These are phyloP conservation scores for Machimus atricapillus DNA, from an alignment of 2,888 invertebrate species.

Conservation along the genomic window DNA sequence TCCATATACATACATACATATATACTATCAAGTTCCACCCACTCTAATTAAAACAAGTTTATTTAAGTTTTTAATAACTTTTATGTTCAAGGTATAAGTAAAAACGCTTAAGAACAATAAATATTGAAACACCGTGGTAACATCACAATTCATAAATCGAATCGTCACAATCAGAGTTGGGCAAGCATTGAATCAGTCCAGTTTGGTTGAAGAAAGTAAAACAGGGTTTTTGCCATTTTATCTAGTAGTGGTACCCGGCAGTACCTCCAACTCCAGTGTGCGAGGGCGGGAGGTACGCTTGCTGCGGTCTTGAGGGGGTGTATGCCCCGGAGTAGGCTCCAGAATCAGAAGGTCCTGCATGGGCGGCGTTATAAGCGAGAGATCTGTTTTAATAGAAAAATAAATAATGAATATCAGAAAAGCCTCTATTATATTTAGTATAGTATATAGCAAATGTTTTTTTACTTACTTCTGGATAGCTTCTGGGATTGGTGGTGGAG, in stretches of 20 bases:
- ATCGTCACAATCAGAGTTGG: background rate
- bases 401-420: background rate
- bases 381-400: conserved; percentile 34
- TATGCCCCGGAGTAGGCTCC: conserved; percentile 1
- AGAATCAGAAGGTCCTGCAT: conserved; percentile 26
- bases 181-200: conserved; percentile 21
- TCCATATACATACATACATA: no score
- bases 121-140: conserved; percentile 35
- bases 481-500: conserved; percentile 75
- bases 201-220: background rate
- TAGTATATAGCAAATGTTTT: background rate
- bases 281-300: conserved; percentile 56
- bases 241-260: conserved; percentile 47
- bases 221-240: background rate
- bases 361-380: conserved; percentile 46
- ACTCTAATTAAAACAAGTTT: background rate
- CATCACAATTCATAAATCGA: conserved; percentile 31
- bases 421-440: no score
- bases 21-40: background rate
- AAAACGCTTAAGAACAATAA: conserved; percentile 38
- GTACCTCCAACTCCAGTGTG: conserved; percentile 3
- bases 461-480: conserved; percentile 49
- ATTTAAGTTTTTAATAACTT: conserved; percentile 23
- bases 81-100: conserved; percentile 4
- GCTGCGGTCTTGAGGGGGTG: conserved; percentile 50